Evolutionary conservation across 2,888 invertebrate species (phyloP).

Genomic region (Micoletzkya japonica): DNA sequence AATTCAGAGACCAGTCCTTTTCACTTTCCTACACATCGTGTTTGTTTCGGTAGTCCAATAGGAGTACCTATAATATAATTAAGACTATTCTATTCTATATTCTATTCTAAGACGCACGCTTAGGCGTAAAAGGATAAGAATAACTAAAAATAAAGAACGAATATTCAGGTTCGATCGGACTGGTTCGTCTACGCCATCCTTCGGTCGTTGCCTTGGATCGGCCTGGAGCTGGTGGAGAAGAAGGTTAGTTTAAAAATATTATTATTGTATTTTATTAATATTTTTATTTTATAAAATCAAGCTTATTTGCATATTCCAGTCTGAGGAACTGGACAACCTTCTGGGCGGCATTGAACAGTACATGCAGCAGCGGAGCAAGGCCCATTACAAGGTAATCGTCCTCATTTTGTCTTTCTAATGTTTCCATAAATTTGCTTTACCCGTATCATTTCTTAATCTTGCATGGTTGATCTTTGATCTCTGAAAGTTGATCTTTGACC

Average conservation of each 20-base stretch:
- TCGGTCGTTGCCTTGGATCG: constrained; percentile 74
- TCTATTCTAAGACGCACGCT: too few relatives aligned
- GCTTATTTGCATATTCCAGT: constrained; percentile 64
- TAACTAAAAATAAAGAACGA: neutral
- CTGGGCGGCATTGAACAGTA: constrained; percentile 88
- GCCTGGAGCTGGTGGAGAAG: constrained; percentile 90
- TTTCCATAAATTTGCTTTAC: neutral
- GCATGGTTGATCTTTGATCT: too few relatives aligned
- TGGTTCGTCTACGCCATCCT: constrained; percentile 79
- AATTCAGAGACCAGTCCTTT: neutral
- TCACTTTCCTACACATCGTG: neutral
- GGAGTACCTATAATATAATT: neutral
- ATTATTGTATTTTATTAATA: neutral
- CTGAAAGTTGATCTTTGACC: too few relatives aligned
- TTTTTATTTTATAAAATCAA: neutral
- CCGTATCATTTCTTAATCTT: neutral
- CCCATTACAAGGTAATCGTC: constrained; percentile 76
- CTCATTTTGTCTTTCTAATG: neutral
- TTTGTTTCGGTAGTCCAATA: neutral
- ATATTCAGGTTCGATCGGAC: constrained; percentile 70
- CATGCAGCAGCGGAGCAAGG: constrained; percentile 82
- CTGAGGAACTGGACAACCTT: constrained; percentile 85
- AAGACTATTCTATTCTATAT: too few relatives aligned
- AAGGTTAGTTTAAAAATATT: constrained; percentile 72
- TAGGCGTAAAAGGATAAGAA: neutral